Evolutionary conservation across 2,113 vertebrate genomes (phyloP).

Genomic region (Ameiurus melas): DNA sequence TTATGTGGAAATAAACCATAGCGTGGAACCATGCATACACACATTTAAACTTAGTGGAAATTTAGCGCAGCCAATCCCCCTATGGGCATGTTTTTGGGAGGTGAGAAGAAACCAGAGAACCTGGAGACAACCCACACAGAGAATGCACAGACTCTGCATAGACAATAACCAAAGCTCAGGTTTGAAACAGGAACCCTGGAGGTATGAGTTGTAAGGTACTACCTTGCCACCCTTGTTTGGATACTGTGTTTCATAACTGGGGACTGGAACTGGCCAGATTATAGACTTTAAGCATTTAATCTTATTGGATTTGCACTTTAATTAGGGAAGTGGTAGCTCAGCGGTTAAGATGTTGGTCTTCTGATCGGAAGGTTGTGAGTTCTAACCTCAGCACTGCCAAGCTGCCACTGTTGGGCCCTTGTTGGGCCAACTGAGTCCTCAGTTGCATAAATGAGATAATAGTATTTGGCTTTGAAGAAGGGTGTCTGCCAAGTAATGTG

Average conservation of each 20-base stretch:
- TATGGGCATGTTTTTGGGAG: not conserved
- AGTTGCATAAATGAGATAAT: no score
- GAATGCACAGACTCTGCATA: not conserved
- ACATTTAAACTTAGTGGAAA: not conserved
- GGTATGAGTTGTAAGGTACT: not conserved
- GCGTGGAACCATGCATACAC: not conserved
- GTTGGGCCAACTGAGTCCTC: no score
- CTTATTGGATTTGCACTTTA: slow-evolving; percentile 18
- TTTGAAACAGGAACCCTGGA: not conserved
- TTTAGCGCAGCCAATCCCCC: not conserved
- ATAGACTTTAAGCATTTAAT: slow-evolving; percentile 31
- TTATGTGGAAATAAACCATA: not conserved
- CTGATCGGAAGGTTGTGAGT: no score
- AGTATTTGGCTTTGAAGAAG: no score
- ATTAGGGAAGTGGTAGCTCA: not conserved
- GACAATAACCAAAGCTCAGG: not conserved
- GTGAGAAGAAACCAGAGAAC: not conserved
- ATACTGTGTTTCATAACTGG: slow-evolving; percentile 5
- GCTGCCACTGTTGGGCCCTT: no score
- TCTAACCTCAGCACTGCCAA: no score
- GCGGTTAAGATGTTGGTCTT: no score
- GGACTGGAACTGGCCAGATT: slow-evolving; percentile 20
- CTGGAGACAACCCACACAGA: not conserved
- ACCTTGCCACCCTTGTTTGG: not conserved
- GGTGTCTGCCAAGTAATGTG: no score